Base-by-base conservation (phyloP, 2,888 invertebrate genomes). In the Napeogenes inachia region DNA sequence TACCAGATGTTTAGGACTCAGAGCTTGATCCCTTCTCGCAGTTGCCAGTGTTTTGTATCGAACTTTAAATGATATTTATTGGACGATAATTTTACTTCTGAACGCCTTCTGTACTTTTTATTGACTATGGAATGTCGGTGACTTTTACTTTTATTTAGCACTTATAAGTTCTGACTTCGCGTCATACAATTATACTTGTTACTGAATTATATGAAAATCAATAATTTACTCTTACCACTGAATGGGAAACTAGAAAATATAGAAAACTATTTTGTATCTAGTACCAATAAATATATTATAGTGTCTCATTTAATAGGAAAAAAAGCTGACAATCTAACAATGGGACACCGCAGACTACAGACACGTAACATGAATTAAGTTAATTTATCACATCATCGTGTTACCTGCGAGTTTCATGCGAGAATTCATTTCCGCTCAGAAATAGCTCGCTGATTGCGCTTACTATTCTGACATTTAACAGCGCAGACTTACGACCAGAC, bases 401-500 rank as follows among this genome's bases (percentile, higher is more conserved):
- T 69, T 70, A 69, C 66, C 66, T 64, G 54, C 62, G 67, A 64
- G 69, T 64, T 69, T 68, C 69, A 69, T 69, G 66, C 68, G 66
- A 64, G 66, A 64, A 69, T 69, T 66, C 68, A 69, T 69, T 68
- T 69, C 69, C 69, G 68, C 62, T 67, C 68, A 63, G 63, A 69
- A 69, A 69, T 69, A 62, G 66, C 61, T 62, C 55, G 59, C 63
- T 63, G 67, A 65, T 67, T 67, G 65, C 65, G 61, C 65, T 59
- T 38, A 59, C 55, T 60, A 50, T 65, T 63, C 57, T 63, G 63
- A 57, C 65, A 65, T 62, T 63, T 64, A 30, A 50, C 21, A 50
- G 50, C 42, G 42, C 50, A 50, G 21, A 50, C 50, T 30, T 50
- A 30, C 30, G 50, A 50, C 21, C 30, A 50, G 21, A 50, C 50